phyloP scores from a whole-genome alignment of 2,888 invertebrate genomes.

The Drosophila kanekoi region DNA sequence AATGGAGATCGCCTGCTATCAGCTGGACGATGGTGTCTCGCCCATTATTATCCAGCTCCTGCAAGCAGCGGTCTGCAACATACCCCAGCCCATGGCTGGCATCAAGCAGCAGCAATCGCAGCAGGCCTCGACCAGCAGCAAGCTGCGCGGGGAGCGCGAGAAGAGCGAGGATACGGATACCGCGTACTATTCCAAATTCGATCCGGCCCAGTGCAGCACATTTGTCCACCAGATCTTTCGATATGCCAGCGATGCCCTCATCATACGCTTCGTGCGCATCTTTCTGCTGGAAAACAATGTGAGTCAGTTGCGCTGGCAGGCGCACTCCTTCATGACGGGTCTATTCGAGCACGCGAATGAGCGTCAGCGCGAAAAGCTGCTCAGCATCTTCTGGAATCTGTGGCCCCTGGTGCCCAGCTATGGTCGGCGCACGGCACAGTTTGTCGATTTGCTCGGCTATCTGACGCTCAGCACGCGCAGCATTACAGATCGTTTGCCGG shows the following conservation, averaged over 20 bases:
- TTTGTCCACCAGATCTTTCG: slow-evolving; percentile 90
- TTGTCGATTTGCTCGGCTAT: slow-evolving; percentile 97
- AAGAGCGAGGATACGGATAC: slow-evolving; percentile 88
- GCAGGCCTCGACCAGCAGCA: slow-evolving; percentile 57
- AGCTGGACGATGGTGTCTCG: slow-evolving; percentile 95
- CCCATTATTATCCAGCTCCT: slow-evolving; percentile 95
- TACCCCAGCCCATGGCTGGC: slow-evolving; percentile 53
- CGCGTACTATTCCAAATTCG: slow-evolving; percentile 88
- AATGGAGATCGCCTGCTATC: slow-evolving; percentile 91
- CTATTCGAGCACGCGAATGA: slow-evolving; percentile 93
- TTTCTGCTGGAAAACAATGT: slow-evolving; percentile 97
- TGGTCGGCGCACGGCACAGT: slow-evolving; percentile 97
- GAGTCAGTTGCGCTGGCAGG: slow-evolving; percentile 97
- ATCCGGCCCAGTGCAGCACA: slow-evolving; percentile 88
- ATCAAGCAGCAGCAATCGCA: slow-evolving; percentile 49
- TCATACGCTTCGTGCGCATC: slow-evolving; percentile 91
- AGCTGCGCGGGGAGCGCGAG: slow-evolving; percentile 87
- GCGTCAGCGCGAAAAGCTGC: slow-evolving; percentile 91
- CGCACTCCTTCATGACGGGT: slow-evolving; percentile 93
- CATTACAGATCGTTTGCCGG: slow-evolving; percentile 88
- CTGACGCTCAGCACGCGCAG: slow-evolving; percentile 94
- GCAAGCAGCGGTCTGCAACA: slow-evolving; percentile 93
- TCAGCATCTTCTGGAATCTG: slow-evolving; percentile 94
- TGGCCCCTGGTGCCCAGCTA: slow-evolving; percentile 96
- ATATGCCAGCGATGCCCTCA: slow-evolving; percentile 86